phyloP scores from a whole-genome alignment of 2,888 invertebrate species.

The Eupithecia subumbrata region DNA sequence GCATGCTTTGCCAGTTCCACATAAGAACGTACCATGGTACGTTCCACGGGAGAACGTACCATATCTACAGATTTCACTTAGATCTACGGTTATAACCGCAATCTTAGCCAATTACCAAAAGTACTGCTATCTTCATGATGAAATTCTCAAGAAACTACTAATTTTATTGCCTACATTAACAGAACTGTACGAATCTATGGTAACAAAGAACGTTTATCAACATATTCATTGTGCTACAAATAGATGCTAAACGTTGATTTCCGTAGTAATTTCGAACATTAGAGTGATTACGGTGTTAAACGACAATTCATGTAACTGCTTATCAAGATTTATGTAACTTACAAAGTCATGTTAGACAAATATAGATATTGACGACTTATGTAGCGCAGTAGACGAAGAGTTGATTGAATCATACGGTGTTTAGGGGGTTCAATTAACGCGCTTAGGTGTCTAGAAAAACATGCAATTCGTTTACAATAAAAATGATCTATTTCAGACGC shows the following conservation, averaged over 20 bases:
- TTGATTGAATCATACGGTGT: not conserved
- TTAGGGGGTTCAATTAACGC: not conserved
- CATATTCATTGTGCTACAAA: constrained; percentile 5
- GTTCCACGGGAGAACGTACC: no score
- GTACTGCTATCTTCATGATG: not conserved
- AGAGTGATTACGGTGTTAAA: constrained; percentile 3
- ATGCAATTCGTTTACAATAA: not conserved
- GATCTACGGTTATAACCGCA: no score
- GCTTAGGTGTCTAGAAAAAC: not conserved
- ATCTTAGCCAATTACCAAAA: not conserved
- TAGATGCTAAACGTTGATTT: constrained; percentile 3
- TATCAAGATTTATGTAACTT: not conserved
- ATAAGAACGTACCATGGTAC: no score
- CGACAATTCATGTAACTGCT: constrained; percentile 2
- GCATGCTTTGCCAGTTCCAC: no score
- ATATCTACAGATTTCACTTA: no score
- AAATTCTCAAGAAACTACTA: not conserved
- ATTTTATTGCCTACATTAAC: constrained; percentile 3
- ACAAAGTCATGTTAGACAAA: not conserved
- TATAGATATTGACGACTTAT: not conserved
- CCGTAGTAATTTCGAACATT: constrained; percentile 1
- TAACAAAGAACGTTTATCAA: constrained; percentile 11
- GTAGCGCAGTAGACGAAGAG: not conserved
- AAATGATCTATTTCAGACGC: not conserved
- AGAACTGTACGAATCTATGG: not conserved